Percentiles rank a stretch among this genome's conserved stretches.
Evolutionary conservation across 2,888 invertebrate genomes (phyloP).

Genomic region (Opisthograptis luteolata): DNA sequence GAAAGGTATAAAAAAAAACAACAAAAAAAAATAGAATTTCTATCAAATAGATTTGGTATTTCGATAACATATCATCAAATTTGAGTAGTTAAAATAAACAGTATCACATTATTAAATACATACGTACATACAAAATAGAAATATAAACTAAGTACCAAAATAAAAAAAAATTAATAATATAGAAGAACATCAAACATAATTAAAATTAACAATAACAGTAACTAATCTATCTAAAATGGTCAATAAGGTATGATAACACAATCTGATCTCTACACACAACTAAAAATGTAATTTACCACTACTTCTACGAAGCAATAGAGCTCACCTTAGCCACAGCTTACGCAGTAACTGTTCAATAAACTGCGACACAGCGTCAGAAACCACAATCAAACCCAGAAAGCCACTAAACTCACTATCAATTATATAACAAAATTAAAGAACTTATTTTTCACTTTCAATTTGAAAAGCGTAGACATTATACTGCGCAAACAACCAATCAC

Average conservation of each 20-base stretch:
- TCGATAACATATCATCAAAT: too few species aligned
- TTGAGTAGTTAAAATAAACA: too few species aligned
- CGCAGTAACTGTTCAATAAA: too few species aligned
- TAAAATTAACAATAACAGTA: too few species aligned
- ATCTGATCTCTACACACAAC: slow-evolving; percentile 1
- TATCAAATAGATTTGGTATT: too few species aligned
- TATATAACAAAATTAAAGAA: not conserved
- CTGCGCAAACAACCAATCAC: not conserved
- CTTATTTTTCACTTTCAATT: slow-evolving; percentile 1
- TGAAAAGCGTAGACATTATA: not conserved
- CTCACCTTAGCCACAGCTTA: slow-evolving; percentile 48
- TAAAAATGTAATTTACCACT: not conserved
- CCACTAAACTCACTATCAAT: not conserved
- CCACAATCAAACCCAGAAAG: slow-evolving; percentile 4
- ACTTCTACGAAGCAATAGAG: slow-evolving; percentile 22
- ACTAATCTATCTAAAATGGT: too few species aligned
- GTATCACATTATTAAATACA: too few species aligned
- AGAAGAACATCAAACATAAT: too few species aligned
- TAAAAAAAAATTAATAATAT: not conserved
- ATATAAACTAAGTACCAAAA: too few species aligned
- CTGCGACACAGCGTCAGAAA: slow-evolving; percentile 24
- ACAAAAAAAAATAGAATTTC: too few species aligned
- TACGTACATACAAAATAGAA: too few species aligned
- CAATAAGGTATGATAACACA: slow-evolving; percentile 1
- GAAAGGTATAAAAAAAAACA: too few species aligned